Evolutionary conservation across 1,140 invertebrate species (phyloP), one percentile per base, ranked within the genome.

Genomic region (Diorhabda elongata): DNA sequence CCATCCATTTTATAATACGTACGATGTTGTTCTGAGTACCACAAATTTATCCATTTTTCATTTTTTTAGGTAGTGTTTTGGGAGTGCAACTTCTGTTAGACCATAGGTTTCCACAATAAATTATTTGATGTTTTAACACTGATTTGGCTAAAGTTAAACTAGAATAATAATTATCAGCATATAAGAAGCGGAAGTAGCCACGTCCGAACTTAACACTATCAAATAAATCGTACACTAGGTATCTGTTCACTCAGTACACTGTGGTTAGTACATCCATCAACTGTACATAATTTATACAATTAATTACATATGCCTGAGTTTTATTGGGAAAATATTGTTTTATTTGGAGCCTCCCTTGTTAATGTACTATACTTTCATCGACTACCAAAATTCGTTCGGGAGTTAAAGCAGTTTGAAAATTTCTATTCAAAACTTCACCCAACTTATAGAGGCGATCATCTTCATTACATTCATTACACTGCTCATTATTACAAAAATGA

Each of bases 61-160:
- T 74, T 70, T 80, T 83, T 58, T 72, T 60, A 79, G 71, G 4
- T 82, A 73, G 58, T 76, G 74, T 67, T 79, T 76, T 43, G 79
- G 79, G 43, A 26, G 79, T 73, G 62, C 73, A 71, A 71, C 77
- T 79, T 67, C 78, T 58, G 42, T 65, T 65, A 67, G 73, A 73
- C 61, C 77, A 69, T 65, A 84, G 58, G 69, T 81, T 85, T 65
- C 82, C 81, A 71, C 80, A 71, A 6, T 81, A 62, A 9, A 42
- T 42, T n/a, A 42, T 62, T 42, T 42, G 74, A 66, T 76, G 78
- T 56, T 76, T 65, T 67, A 82, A 69, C 73, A 83, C 72, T 73
- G 74, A 82, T 56, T 74, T 80, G 26, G 26, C 26, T 26, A 26
- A 26, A 26, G 26, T 26, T 26, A 26, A 26, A 26, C 26, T 26